Evolutionary conservation across 2,797 vertebrate species (phyloP).

Genomic region (Avahi laniger): DNA sequence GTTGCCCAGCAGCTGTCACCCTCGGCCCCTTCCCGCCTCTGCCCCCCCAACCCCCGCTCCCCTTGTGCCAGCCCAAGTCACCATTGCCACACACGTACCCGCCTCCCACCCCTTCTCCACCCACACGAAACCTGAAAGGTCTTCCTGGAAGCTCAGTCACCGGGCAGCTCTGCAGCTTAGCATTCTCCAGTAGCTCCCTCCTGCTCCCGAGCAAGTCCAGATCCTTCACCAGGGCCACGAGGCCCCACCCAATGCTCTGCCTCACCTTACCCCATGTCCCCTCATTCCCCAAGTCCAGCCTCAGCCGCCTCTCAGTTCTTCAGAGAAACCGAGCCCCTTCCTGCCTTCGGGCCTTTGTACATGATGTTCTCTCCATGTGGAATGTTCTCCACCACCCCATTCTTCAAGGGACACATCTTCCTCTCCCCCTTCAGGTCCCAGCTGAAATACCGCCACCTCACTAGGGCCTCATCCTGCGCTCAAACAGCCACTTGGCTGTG

Average conservation of each 20-base stretch:
- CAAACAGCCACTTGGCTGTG: background rate
- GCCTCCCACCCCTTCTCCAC: no score
- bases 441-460: rapidly evolving
- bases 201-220: background rate
- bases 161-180: background rate
- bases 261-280: background rate
- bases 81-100: rapidly evolving
- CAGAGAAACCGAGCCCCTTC: background rate
- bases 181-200: no score
- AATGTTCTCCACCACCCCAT: no score
- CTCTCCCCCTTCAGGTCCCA: background rate
- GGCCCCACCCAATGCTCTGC: no score
- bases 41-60: rapidly evolving
- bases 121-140: background rate
- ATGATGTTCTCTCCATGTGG: rapidly evolving
- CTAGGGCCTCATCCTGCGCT: background rate
- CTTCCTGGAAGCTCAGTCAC: background rate
- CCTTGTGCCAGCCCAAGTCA: background rate
- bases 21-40: background rate
- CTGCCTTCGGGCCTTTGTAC: background rate
- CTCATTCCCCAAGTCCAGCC: background rate
- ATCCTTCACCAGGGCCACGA: rapidly evolving
- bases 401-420: background rate
- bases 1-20: background rate
- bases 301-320: background rate